Base-by-base conservation (phyloP, 2,113 vertebrate species). In the Emberiza fucata region DNA sequence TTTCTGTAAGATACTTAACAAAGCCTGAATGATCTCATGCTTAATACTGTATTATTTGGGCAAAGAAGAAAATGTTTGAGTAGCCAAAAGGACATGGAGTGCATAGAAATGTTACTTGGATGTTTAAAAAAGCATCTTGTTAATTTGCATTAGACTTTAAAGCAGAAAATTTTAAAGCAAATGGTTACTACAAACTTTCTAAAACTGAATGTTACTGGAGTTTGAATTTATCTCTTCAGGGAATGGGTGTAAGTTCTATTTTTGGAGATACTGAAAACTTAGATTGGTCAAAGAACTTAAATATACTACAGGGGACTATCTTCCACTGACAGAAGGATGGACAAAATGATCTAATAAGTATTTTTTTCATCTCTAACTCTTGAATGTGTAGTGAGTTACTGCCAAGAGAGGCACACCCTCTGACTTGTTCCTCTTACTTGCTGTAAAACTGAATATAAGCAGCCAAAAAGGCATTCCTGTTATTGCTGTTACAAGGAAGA, bases 321-420 rank as follows among this genome's bases (percentile, higher is more conserved):
- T 79, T 94, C 51, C 37, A 44, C 72, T 68, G 64, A 87, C 79
- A 83, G 56, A 88, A 83, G 35, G 68, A 66, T 95, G 93, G 88
- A 97, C 79, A 83, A 86, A 90, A 96, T 96, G 71, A 96, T 88
- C 93, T 96, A 93, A 96, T 83, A 91, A 82, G 56, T 60, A 5
- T 47, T 89, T 94, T 95, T 92, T 93, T 86, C 7, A 29, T 78
- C 27, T 86, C 51, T 86, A 27, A 90, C 27, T 83, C 70, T 85
- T 82, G 59, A 72, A 77, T 88, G 23, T 70, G 17, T 72, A 39
- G 59, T 64, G 57, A 65, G 45, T 81, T 65, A 56, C 56, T 96
- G 90, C 94, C 93, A 95, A 78, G 79, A 72, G 56, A 92, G 94
- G 60, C 95, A 92, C 96, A 81, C 95, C 93, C 94, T 96, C 18